A percentile compares a stretch with the other conserved stretches of the same genome.
Conservation (phyloP, 2,113 vertebrate species). For the Caloenas nicobarica region DNA sequence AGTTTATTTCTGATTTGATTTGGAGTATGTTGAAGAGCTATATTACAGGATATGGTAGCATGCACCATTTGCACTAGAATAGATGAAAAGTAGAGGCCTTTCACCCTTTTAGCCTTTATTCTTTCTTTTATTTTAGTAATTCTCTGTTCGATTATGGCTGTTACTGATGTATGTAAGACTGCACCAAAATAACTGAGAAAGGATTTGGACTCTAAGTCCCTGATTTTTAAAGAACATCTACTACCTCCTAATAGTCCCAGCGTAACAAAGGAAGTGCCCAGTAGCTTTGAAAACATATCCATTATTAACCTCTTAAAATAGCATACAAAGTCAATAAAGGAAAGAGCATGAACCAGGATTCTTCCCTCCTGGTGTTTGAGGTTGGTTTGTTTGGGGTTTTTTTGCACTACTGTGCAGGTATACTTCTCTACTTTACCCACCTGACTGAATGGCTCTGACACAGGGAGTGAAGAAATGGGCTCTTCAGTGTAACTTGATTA, state of each 20-base stretch:
- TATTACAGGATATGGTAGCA: background rate
- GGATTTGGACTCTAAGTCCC: background rate
- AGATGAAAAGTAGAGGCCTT: background rate
- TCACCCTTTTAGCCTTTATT: background rate
- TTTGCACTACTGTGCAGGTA: background rate
- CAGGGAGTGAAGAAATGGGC: background rate
- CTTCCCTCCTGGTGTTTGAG: background rate
- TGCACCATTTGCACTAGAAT: background rate
- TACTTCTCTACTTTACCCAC: background rate
- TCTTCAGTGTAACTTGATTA: background rate
- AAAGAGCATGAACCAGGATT: background rate
- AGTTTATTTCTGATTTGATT: background rate
- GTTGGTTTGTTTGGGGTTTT: accelerated
- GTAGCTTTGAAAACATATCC: background rate
- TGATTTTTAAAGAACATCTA: background rate
- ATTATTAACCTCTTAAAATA: background rate
- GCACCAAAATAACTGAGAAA: background rate
- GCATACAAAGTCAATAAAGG: background rate
- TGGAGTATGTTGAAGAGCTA: background rate
- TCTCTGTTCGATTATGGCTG: background rate
- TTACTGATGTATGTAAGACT: background rate
- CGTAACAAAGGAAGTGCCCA: background rate
- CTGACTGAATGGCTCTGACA: background rate
- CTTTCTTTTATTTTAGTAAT: background rate
- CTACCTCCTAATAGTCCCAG: background rate